Percentiles rank a stretch among this genome's conserved stretches.
These are phyloP conservation scores for Anoplophora glabripennis DNA, from an alignment of 1,140 invertebrate species.

Conservation along the genomic window DNA sequence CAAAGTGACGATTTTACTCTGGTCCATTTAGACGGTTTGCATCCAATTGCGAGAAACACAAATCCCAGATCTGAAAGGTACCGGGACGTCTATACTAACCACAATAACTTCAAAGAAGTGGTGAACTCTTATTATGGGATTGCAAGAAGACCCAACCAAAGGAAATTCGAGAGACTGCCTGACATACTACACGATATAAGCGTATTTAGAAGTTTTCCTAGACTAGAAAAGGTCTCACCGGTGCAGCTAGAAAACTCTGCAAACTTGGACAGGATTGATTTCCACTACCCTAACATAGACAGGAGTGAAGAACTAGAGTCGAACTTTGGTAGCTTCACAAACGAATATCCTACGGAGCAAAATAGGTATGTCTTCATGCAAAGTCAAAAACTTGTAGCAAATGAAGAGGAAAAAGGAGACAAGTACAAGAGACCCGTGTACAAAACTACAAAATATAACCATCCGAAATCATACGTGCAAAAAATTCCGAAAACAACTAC, in stretches of 20 bases:
- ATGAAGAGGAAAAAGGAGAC: not conserved
- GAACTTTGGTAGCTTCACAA: not conserved
- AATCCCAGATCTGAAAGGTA: not conserved
- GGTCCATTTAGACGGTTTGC: not conserved
- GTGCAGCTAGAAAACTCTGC: not conserved
- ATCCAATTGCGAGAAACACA: not conserved
- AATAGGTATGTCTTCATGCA: not conserved
- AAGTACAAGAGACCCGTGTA: conserved; percentile 1
- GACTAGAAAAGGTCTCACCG: not conserved
- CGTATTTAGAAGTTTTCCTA: not conserved
- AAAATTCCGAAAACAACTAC: conserved; percentile 21
- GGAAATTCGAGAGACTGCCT: not conserved
- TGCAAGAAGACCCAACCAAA: not conserved
- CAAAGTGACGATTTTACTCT: not conserved
- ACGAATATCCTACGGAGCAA: not conserved
- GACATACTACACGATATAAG: not conserved
- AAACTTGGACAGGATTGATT: conserved; percentile 9
- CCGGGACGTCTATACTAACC: conserved; percentile 3
- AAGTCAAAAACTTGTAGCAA: not conserved
- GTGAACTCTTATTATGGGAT: not conserved
- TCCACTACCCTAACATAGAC: conserved; percentile 10
- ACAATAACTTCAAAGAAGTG: not conserved
- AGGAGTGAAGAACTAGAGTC: not conserved
- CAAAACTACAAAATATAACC: conserved; percentile 12
- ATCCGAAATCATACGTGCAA: conserved; percentile 14